phyloP scores from a whole-genome alignment of 2,113 vertebrate genomes.

The Ranitomeya imitator region DNA sequence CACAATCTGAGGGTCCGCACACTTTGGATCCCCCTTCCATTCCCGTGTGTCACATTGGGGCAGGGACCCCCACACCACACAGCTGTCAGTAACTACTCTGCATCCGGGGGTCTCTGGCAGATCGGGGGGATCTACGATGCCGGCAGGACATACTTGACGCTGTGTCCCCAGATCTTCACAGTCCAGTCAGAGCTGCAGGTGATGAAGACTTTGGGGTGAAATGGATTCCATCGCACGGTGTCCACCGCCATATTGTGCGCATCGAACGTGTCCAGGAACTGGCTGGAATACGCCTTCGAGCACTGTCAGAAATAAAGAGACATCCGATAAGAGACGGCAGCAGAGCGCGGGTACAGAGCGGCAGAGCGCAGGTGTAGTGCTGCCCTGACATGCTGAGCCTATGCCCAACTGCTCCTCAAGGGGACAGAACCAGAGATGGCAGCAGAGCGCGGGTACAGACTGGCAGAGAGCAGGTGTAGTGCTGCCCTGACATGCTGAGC shows the following conservation, averaged over 20 bases:
- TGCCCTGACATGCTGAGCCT: neutral
- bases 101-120: too few species aligned
- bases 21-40: too few species aligned
- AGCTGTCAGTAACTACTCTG: too few species aligned
- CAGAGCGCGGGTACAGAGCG: neutral
- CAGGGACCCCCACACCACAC: too few species aligned
- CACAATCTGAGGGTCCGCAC: too few species aligned
- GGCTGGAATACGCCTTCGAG: conserved; percentile 88
- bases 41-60: too few species aligned
- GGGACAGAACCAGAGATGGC: too few species aligned
- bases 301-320: conserved; percentile 72
- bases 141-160: conserved; percentile 79
- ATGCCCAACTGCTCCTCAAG: too few species aligned
- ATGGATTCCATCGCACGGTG: conserved; percentile 88
- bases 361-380: neutral
- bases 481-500: too few species aligned
- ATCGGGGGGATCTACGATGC: neutral
- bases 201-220: conserved; percentile 89
- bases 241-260: conserved; percentile 90
- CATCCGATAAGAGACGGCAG: neutral
- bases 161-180: conserved; percentile 95
- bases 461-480: too few species aligned
- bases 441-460: too few species aligned
- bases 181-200: conserved; percentile 97
- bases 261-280: conserved; percentile 86